Conservation (phyloP, 2,797 vertebrate species). For the Microhierax caerulescens region DNA sequence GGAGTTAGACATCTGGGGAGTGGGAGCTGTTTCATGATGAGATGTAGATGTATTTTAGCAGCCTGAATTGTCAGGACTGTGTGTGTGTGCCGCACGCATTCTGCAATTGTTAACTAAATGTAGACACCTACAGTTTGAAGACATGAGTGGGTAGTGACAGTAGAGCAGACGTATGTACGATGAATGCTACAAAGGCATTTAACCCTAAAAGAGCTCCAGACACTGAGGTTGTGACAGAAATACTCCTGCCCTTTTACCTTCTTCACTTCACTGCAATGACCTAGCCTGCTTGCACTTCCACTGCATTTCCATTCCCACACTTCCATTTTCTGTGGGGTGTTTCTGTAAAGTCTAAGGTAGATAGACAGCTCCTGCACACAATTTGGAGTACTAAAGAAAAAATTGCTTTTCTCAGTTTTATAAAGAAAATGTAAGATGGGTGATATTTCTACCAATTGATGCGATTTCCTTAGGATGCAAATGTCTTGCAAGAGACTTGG, state of each 20-base stretch:
- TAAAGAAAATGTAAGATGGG: neutral
- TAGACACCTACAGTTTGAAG: neutral
- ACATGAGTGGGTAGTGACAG: neutral
- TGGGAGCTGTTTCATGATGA: neutral
- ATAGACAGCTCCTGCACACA: neutral
- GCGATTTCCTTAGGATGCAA: neutral
- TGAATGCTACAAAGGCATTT: neutral
- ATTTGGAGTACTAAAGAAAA: neutral
- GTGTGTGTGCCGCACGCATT: fast-evolving
- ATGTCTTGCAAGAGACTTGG: neutral
- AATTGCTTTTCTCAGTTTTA: neutral
- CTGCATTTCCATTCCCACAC: neutral
- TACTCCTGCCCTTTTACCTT: neutral
- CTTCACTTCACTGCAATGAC: neutral
- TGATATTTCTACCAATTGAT: neutral
- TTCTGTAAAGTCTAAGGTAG: neutral
- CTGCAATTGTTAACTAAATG: neutral
- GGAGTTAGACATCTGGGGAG: neutral
- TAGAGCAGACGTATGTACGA: neutral
- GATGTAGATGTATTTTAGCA: neutral
- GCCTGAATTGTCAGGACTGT: neutral
- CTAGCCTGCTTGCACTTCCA: neutral
- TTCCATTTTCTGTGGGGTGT: neutral
- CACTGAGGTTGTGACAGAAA: neutral
- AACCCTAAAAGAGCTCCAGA: neutral